Percentiles rank a stretch among this genome's conserved stretches.
Evolutionary conservation across 2,888 invertebrate species (phyloP).

Genomic region (Volucella bombylans): DNA sequence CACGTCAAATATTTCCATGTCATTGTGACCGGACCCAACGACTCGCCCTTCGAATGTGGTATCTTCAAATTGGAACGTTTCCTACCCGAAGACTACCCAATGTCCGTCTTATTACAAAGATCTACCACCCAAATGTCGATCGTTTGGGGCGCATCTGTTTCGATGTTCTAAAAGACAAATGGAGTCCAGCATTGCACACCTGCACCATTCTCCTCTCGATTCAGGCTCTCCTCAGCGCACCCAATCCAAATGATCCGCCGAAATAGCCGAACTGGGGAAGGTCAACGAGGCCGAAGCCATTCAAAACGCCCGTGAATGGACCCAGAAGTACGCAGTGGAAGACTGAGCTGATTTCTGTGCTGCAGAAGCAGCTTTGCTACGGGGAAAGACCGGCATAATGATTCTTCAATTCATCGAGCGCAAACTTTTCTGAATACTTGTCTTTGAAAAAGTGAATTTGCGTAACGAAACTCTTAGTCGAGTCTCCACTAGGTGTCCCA

Average conservation of each 20-base stretch:
- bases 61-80: constrained; percentile 99
- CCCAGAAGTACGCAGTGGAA: constrained; percentile 96
- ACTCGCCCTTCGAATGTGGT: constrained; percentile 99
- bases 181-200: constrained; percentile 99
- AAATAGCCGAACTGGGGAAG: constrained; percentile 99
- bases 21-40: constrained; percentile 96
- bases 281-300: constrained; percentile 99
- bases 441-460: no score
- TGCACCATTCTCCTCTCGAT: constrained; percentile 99
- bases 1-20: constrained; percentile 99
- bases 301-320: constrained; percentile 97
- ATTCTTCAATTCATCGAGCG: no score
- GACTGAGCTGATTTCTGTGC: constrained; percentile 79
- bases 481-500: no score
- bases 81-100: constrained; percentile 99
- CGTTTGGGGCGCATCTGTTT: constrained; percentile 99
- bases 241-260: constrained; percentile 99
- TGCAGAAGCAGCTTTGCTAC: not conserved
- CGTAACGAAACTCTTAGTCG: no score
- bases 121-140: constrained; percentile 99
- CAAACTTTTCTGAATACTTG: no score
- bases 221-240: constrained; percentile 98
- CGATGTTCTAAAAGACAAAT: constrained; percentile 99
- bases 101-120: constrained; percentile 99
- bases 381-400: no score